These are phyloP conservation scores for Thaumetopoea pityocampa DNA, from an alignment of 1,140 invertebrate genomes.

Conservation along the genomic window DNA sequence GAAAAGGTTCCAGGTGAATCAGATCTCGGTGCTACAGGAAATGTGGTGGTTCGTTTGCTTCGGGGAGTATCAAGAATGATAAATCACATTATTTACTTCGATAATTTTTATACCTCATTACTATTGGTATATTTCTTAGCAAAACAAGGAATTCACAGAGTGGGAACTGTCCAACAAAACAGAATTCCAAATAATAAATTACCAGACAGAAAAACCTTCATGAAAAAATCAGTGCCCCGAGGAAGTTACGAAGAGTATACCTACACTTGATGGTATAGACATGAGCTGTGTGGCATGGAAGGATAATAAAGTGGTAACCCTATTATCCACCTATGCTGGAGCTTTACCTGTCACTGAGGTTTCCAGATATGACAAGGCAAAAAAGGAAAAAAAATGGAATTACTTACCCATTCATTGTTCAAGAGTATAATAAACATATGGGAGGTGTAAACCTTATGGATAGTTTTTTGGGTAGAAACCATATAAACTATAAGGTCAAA, in stretches of 20 bases:
- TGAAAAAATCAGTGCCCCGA: conserved; percentile 26
- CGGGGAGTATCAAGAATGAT: conserved; percentile 24
- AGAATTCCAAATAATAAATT: conserved; percentile 25
- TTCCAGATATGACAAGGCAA: conserved; percentile 24
- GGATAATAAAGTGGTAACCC: conserved; percentile 32
- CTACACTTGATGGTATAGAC: conserved; percentile 21
- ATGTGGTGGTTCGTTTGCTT: conserved; percentile 32
- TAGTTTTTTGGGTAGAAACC: conserved; percentile 37
- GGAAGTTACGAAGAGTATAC: conserved; percentile 22
- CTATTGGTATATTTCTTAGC: conserved; percentile 27
- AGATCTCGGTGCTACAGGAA: conserved; percentile 31
- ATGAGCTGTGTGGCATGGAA: conserved; percentile 26
- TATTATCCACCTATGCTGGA: conserved; percentile 28
- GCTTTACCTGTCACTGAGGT: conserved; percentile 24
- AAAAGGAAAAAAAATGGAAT: conserved; percentile 23
- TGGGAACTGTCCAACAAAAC: conserved; percentile 30
- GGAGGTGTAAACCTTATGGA: conserved; percentile 36
- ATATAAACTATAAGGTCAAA: conserved; percentile 22
- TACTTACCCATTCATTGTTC: conserved; percentile 17
- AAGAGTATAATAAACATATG: conserved; percentile 28
- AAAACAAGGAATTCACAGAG: conserved; percentile 24
- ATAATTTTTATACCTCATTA: conserved; percentile 31
- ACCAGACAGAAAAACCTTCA: conserved; percentile 22
- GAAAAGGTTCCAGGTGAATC: conserved; percentile 24
- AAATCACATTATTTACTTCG: too few species aligned